Percentiles rank a stretch among this genome's conserved stretches.
Evolutionary conservation across 1,140 invertebrate species (phyloP).

Genomic region (Batillaria attramentaria): DNA sequence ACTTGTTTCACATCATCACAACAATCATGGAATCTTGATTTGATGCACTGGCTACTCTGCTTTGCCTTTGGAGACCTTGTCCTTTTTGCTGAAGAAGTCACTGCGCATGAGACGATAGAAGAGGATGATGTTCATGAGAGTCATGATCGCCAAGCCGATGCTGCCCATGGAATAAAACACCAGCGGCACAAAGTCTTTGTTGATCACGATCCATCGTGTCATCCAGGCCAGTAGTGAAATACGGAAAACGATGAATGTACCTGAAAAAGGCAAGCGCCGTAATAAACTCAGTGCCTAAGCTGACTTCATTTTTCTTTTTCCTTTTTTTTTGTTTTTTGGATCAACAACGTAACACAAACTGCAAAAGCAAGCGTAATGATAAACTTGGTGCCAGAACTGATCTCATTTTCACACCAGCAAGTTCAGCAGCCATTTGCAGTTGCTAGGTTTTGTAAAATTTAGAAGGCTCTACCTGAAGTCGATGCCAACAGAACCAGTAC

Average conservation of each 20-base stretch:
- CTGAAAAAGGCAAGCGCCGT: constrained; percentile 50
- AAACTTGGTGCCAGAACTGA: too few relatives aligned
- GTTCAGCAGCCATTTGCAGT: too few relatives aligned
- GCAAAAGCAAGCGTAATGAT: too few relatives aligned
- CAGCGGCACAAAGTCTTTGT: constrained; percentile 69
- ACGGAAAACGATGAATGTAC: constrained; percentile 74
- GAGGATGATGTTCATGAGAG: constrained; percentile 72
- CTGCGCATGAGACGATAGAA: constrained; percentile 71
- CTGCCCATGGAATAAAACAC: constrained; percentile 70
- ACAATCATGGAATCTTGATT: too few relatives aligned
- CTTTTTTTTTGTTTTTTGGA: background rate
- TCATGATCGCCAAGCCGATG: constrained; percentile 70
- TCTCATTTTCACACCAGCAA: too few relatives aligned
- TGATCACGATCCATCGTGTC: constrained; percentile 74
- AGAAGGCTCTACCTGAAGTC: too few relatives aligned
- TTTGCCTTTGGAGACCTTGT: constrained; percentile 15
- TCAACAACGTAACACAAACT: too few relatives aligned
- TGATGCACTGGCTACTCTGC: background rate
- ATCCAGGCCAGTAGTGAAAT: constrained; percentile 75
- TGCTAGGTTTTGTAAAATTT: too few relatives aligned
- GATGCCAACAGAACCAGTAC: too few relatives aligned
- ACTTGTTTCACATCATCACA: too few relatives aligned
- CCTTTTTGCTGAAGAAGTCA: constrained; percentile 66
- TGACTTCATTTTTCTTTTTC: background rate
- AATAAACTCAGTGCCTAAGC: too few relatives aligned